Evolutionary conservation across 2,797 vertebrate species (phyloP), one percentile per base, ranked within the genome.

Genomic region (Hypotaenidia philippensis): DNA sequence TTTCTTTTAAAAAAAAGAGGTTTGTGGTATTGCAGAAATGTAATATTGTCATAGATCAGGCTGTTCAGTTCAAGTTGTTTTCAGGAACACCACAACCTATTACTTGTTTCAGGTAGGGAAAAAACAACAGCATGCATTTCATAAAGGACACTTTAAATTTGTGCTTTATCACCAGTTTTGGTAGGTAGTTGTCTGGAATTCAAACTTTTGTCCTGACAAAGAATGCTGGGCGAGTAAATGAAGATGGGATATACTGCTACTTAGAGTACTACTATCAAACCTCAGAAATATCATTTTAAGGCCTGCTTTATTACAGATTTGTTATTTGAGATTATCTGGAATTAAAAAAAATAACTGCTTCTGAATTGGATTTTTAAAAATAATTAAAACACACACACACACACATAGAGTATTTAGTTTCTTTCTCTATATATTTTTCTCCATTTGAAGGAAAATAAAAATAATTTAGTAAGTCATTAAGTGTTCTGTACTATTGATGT

Each of bases 271-370:
- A 19, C 52, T 45, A n/a, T 38, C 5, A 59, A 38, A 59, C 11
- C 13, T 34, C 13, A 55, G 56, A 63, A 87, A 63, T 2, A 16
- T 26, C 2, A 29, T 47, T 75, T 71, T 66, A 68, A 85, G 1
- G 1, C 6, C 2, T 41, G 4, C 1, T 40, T 60, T 56, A 32
- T 52, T 52, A 21, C 0, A 52, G 26, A 44, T 0, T 59, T 77
- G 14, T 45, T 15, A 63, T 70, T 78, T 19, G 8, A 72, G 13
- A 60, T 47, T 50, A 25, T 17, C 3, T 41, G 9, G 3, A 5
- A 69, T 36, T 65, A 40, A 5, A 71, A 76, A 76, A n/a, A 56
- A 26, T 8, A 63, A 66, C 74, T 21, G 1, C 6, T 70, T 90
- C 26, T 29, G 21, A 71, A 47, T n/a, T 22, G 20, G 5, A 71